Base-by-base conservation (phyloP, 2,888 invertebrate genomes). In the Anticlea derivata region DNA sequence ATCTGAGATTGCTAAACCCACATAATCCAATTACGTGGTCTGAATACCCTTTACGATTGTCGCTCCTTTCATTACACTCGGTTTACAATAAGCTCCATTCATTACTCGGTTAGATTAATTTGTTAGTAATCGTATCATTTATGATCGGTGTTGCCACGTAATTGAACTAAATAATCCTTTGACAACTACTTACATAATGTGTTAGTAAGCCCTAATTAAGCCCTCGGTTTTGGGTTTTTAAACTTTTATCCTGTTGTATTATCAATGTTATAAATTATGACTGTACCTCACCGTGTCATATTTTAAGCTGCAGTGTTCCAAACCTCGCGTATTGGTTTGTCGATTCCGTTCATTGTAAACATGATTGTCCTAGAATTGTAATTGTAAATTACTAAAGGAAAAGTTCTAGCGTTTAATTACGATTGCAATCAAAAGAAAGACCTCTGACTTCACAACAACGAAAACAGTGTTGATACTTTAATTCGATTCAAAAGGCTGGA, bases 401-500 rank as follows among this genome's bases (percentile, higher is more conserved):
- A n/a, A n/a, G n/a, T n/a, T 10, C 5, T n/a, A 29, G 1, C 1
- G 6, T 31, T 5, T 5, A 1, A 11, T 7, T 8, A 11, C 7
- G 2, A 29, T 10, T 22, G 7, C 22, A 31, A 33, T 23, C n/a
- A 31, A 31, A 4, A 24, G 7, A 29, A 3, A 3, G 17, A 3
- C 17, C 35, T 37, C 8, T 1, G 35, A 48, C 39, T 54, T 54
- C 17, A 45, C 23, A 57, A 55, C 50, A 57, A 44, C 38, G 23
- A 41, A 26, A 41, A 35, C 47, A 62, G 61, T 62, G 66, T 72
- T 68, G 75, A 70, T 70, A 73, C 75, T 76, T 79, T 73, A 80
- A 82, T 81, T 79, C 73, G 72, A 75, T 78, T 73, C 71, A 74
- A 76, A 81, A 79, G 78, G 76, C 81, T 73, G 72, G 74, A 71